Evolutionary conservation across 2,113 vertebrate species (phyloP).

Genomic region (Galbula dea): DNA sequence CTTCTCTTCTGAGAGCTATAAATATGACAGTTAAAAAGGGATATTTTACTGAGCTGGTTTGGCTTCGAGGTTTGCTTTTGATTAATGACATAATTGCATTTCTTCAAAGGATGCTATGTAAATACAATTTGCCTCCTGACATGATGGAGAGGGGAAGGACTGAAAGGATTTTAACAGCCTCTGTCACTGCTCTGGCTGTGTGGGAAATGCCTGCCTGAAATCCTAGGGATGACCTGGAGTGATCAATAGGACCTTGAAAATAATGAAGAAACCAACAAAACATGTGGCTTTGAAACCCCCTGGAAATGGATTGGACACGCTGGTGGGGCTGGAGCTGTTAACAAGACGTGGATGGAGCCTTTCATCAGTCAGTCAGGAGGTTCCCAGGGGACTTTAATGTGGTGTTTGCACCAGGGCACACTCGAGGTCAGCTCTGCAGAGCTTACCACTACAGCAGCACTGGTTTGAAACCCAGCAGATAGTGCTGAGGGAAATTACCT

Average conservation of each 20-base stretch:
- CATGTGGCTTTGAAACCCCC: background rate
- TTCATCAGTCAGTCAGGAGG: background rate
- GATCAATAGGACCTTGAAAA: background rate
- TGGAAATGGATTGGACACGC: background rate
- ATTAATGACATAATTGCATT: slow-evolving; percentile 52
- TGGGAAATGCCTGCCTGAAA: background rate
- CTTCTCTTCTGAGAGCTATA: background rate
- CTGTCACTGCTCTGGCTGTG: background rate
- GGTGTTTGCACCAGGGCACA: background rate
- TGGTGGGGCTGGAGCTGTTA: background rate
- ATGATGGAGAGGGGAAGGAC: slow-evolving; percentile 7
- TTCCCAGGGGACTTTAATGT: background rate
- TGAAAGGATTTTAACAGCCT: slow-evolving; percentile 16
- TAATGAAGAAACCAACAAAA: slow-evolving; percentile 1
- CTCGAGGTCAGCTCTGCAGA: background rate
- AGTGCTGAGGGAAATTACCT: background rate
- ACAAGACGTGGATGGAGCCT: background rate
- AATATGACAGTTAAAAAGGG: slow-evolving; percentile 25
- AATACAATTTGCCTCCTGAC: slow-evolving; percentile 39
- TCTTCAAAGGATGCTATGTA: slow-evolving; percentile 48
- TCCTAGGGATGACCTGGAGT: background rate
- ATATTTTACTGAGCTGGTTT: slow-evolving; percentile 26
- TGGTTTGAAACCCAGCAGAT: background rate
- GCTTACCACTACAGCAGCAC: background rate
- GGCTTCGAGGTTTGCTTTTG: slow-evolving; percentile 51